Evolutionary conservation across 2,113 vertebrate genomes (phyloP).

Genomic region (Amphiprion ocellaris): DNA sequence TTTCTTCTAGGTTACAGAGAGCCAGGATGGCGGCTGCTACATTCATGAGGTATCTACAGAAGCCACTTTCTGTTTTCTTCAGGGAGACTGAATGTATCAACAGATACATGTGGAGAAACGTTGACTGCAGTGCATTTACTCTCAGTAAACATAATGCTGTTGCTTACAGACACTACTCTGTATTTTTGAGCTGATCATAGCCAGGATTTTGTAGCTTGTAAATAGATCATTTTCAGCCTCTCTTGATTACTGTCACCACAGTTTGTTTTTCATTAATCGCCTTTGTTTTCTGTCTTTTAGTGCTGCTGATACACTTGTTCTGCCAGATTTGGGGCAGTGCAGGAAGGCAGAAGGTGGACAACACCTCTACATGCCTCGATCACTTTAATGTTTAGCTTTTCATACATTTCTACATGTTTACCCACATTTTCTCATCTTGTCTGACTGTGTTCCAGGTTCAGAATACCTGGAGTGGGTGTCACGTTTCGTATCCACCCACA

Average conservation of each 20-base stretch:
- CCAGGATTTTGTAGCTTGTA: too few species aligned
- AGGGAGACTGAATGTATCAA: background rate
- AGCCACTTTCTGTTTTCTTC: background rate
- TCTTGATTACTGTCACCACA: too few species aligned
- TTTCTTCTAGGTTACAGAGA: conserved; percentile 2
- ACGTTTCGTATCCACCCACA: background rate
- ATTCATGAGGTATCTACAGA: background rate
- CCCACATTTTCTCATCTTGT: background rate
- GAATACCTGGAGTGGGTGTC: background rate
- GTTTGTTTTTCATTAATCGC: background rate
- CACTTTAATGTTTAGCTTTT: background rate
- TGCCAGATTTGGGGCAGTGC: conserved; percentile 4
- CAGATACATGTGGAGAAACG: background rate
- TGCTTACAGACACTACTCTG: too few species aligned
- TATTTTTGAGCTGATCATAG: background rate
- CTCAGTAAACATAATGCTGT: background rate
- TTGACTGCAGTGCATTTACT: background rate
- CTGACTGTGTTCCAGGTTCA: background rate
- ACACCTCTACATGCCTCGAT: background rate
- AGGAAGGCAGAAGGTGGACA: background rate
- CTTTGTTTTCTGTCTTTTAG: background rate
- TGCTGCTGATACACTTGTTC: background rate
- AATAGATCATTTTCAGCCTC: too few species aligned
- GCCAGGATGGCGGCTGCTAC: background rate
- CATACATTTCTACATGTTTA: background rate